phyloP scores from a whole-genome alignment of 2,888 invertebrate genomes.

The Alentia gelatinosa region DNA sequence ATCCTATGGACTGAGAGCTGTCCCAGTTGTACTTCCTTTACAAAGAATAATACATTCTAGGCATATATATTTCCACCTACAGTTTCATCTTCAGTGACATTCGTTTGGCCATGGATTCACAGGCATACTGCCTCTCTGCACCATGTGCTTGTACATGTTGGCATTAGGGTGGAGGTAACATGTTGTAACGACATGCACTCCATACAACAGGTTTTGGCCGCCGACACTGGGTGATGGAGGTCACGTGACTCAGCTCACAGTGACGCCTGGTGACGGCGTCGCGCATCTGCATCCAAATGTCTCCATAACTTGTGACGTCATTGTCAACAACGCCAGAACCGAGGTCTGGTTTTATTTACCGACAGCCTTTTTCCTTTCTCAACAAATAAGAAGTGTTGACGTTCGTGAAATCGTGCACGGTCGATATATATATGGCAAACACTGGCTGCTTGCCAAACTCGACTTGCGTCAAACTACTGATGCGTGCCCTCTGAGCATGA shows the following conservation, averaged over 20 bases:
- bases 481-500: no score
- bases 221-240: neutral
- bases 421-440: no score
- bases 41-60: no score
- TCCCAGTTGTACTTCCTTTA: no score
- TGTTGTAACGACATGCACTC: neutral
- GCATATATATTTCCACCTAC: no score
- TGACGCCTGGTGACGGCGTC: neutral
- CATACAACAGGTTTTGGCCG: neutral
- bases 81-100: no score
- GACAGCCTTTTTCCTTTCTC: no score
- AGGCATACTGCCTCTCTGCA: neutral
- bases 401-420: no score
- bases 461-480: no score
- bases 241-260: slow-evolving; percentile 4
- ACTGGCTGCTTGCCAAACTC: no score
- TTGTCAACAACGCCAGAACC: neutral
- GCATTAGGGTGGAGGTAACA: neutral
- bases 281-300: neutral
- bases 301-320: neutral
- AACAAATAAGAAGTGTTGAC: no score
- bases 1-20: no score
- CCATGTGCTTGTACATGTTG: neutral
- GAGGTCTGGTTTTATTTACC: neutral
- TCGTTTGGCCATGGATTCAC: neutral